Base-by-base conservation (phyloP, 2,888 invertebrate genomes). In the Synergus itoensis region DNA sequence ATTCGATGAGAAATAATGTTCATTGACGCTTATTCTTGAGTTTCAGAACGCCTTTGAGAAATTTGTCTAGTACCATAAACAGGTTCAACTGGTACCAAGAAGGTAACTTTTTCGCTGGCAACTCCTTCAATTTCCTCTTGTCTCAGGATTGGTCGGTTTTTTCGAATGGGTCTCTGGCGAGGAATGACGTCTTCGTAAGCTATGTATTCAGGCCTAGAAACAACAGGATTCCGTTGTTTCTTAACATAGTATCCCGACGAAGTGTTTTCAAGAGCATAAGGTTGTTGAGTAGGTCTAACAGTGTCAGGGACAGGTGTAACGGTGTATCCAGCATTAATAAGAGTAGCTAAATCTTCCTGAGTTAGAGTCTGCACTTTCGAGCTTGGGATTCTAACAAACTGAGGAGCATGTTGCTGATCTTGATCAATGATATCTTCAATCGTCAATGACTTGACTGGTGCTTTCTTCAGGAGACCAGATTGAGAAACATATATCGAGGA, bases 321-420 rank as follows among this genome's bases (percentile, higher is more conserved):
- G 18, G 90, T 90, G 78, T 91, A 92, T 7, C 91, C 91, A 7
- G 91, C 91, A 62, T 90, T 90, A 28, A 92, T 89, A 14, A 92
- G 83, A 45, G 88, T 88, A 2, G 90, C 86, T 16, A 91, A 81
- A 69, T 92, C 91, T 18, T 90, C 90, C 40, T 90, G 90, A 18
- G 90, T 89, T 4, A 91, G 69, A 0, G 89, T 83, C 28, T 87
- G 89, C n/a, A 83, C 84, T 53, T 89, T 91, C 0, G 89, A 84
- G 3, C 87, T 84, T 0, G 89, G 89, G 41, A 90, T 80, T 9
- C 89, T 85, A 21, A 90, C 84, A 14, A 89, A 82, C 57, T 89
- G 90, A 0, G 87, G 88, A 0, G 82, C 80, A 43, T 84, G 84
- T 2, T 83, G 14, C 45, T 90, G 90, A 78, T 89, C 89, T 43